phyloP scores from a whole-genome alignment of 2,113 vertebrate genomes.

The Fulmarus glacialis region DNA sequence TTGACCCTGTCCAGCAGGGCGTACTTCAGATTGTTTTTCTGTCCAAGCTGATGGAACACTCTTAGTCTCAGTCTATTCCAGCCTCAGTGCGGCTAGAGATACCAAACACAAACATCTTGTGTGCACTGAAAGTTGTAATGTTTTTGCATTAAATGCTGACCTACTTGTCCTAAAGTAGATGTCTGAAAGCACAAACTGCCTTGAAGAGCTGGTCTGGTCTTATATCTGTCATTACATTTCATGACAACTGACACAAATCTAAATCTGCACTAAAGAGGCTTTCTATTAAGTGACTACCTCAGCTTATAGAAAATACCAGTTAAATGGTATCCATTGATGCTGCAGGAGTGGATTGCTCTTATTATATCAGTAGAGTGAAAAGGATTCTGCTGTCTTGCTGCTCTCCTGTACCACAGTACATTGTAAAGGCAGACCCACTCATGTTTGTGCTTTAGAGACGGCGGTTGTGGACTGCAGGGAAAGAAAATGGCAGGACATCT shows the following conservation, averaged over 20 bases:
- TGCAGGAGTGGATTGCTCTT: neutral
- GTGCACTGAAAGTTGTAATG: neutral
- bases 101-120: neutral
- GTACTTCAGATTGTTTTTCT: neutral
- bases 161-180: neutral
- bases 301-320: neutral
- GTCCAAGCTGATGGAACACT: neutral
- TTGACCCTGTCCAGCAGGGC: neutral
- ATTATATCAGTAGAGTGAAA: neutral
- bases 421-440: neutral
- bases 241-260: neutral
- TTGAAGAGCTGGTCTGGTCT: neutral
- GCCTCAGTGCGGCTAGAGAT: neutral
- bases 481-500: neutral
- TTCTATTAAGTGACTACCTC: neutral
- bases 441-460: neutral
- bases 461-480: neutral
- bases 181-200: neutral
- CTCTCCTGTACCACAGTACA: neutral
- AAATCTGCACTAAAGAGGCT: neutral
- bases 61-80: neutral
- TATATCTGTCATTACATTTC: neutral
- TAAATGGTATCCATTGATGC: neutral
- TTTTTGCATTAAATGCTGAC: neutral
- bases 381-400: neutral